Evolutionary conservation across 64 coral and sea anemone genomes (phyloP), one percentile per base, ranked within the genome.

Genomic region (Dendrophyllia cribrosa): DNA sequence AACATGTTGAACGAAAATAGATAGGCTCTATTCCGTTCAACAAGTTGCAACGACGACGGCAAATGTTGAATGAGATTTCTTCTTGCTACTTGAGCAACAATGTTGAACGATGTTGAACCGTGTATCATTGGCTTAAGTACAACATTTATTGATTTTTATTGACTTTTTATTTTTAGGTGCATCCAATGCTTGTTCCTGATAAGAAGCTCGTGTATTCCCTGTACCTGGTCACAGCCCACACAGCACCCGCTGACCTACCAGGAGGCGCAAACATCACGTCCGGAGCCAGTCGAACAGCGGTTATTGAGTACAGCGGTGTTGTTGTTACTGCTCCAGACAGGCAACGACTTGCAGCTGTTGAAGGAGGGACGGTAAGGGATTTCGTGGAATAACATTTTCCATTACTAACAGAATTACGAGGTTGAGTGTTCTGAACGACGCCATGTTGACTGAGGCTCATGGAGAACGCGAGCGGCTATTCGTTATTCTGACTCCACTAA

Each of bases 221-320:
- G 19, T 86, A 94, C 61, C 15, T 99, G 61, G 80, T 61, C 12
- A 82, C 73, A 15, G 83, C 91, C 1, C 74, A 50, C 3, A 89
- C 92, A 2, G 21, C 79, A 53, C 87, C 89, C 17, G 16, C 67
- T 91, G 20, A 66, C n/a, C 46, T 96, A 16, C 76, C 72, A 16
- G 96, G 96, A 15, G 94, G 96, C 67, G 94, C 97, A 19, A 96
- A 91, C 43, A 44, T 97, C 63, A 94, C 91, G 9, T 44, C 63
- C 22, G 61, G 58, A 12, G 68, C 78, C 10, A 50, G 88, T 12
- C 87, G 72, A 4, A 90, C 92, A 0, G 72, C 82, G 7, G 24
- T 96, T 51, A 93, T 99, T 71, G 97, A 99, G 70, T 95, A 96
- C 82, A 95, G 84, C 82, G 97, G 97, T 91, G 89, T 95, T 78